Base-by-base conservation (phyloP, 1,140 invertebrate species). In the Ooceraea biroi region DNA sequence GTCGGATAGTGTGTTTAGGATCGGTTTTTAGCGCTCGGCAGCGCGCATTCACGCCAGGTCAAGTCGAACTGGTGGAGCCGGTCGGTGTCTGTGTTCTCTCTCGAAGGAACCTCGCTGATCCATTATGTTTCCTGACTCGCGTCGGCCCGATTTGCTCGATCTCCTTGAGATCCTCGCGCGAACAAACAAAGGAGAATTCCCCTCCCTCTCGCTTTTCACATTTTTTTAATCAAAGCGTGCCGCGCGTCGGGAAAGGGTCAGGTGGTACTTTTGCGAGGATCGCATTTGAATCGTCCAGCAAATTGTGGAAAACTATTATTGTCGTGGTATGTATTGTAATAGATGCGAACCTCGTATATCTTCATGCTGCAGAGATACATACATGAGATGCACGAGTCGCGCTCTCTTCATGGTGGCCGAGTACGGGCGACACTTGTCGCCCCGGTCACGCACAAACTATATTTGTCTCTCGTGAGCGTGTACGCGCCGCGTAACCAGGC, bases 371-470 rank as follows among this genome's bases (percentile, higher is more conserved):
- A n/a, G n/a, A n/a, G n/a, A n/a, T n/a, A n/a, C n/a, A n/a, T n/a
- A n/a, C n/a, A n/a, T n/a, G n/a, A n/a, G n/a, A n/a, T n/a, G n/a
- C n/a, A n/a, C n/a, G n/a, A n/a, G n/a, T n/a, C n/a, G n/a, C 36
- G 36, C 36, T 36, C 36, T 36, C 36, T 36, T 36, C 2, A 7
- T 36, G 36, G 36, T 7, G 2, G 36, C 2, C 36, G 36, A 36
- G 50, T 36, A 61, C 48, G 36, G 22, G 66, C 41, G 87, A 91
- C 73, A 88, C 82, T 91, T 91, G 88, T 83, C 82, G 85, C 86
- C 84, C 91, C 57, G 86, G 88, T 92, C 91, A 92, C 91, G 91
- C 90, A 91, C 85, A 90, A 92, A 91, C 87, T 91, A 91, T 91
- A 91, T 92, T 92, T 89, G 89, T 91, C 90, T 91, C 83, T 27